Conservation (phyloP, 2,888 invertebrate genomes). For the Brachyptera putata region DNA sequence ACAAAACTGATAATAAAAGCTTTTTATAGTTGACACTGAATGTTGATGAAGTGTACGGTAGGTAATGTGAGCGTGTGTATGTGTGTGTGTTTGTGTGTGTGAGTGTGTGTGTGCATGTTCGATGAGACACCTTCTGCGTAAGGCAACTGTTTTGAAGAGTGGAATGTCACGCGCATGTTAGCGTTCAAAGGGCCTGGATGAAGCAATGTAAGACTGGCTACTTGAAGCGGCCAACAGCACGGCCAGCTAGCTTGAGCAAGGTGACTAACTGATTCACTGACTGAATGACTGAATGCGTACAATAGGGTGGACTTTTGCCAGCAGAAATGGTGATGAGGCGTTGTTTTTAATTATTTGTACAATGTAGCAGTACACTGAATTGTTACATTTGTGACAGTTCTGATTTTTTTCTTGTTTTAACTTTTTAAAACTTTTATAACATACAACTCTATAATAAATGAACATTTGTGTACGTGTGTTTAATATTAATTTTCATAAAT, state of each 20-base stretch:
- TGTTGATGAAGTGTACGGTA: conserved; percentile 24
- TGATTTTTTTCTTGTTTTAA: conserved; percentile 26
- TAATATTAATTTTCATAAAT: conserved; percentile 29
- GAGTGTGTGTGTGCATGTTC: conserved; percentile 30
- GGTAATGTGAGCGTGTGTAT: conserved; percentile 25
- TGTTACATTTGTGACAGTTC: conserved; percentile 33
- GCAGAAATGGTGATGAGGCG: conserved; percentile 26
- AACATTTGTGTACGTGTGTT: conserved; percentile 32
- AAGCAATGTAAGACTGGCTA: conserved; percentile 5
- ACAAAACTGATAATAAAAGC: conserved; percentile 24
- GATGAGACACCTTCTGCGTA: conserved; percentile 32
- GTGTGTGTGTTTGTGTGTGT: too few species aligned
- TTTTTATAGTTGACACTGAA: conserved; percentile 27
- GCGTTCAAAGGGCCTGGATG: conserved; percentile 6
- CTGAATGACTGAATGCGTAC: conserved; percentile 27
- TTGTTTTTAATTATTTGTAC: conserved; percentile 29
- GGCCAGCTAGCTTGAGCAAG: conserved; percentile 20
- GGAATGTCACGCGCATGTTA: conserved; percentile 32
- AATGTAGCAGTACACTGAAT: conserved; percentile 32
- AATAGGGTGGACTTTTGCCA: conserved; percentile 26
- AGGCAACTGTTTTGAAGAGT: conserved; percentile 34
- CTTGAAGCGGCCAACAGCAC: neutral
- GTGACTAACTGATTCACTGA: conserved; percentile 26
- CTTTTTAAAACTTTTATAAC: conserved; percentile 33
- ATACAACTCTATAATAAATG: conserved; percentile 34